Evolutionary conservation across 2,113 vertebrate species (phyloP), one percentile per base, ranked within the genome.

Genomic region (Engystomops pustulosus): DNA sequence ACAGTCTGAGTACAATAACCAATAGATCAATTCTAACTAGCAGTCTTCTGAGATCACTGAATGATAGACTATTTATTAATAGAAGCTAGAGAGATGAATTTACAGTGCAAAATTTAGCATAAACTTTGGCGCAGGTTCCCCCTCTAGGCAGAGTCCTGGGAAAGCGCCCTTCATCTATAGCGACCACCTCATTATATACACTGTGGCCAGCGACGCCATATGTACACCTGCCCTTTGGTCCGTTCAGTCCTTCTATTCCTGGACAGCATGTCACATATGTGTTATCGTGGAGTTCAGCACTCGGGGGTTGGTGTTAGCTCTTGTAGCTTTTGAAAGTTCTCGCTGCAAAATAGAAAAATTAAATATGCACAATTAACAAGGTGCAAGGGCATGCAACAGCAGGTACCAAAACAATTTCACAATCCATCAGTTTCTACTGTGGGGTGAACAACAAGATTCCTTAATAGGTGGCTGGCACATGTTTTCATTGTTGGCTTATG

Each of bases 301-400:
- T 1, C 44, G 80, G 34, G 91, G 85, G 45, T 80, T 17, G 3
- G 41, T 70, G 0, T 94, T 91, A 92, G 86, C 91, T 80, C 45
- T 92, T 87, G 94, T 94, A 85, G 91, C 92, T 90, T 93, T 93
- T 89, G 93, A 94, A 85, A 95, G 91, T 88, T 91, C 92, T 74
- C 83, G 93, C 93, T 94, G 93, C 84, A 87, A 88, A 76, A 79
- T 83, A 70, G 79, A 85, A 70, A n/a, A 17, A 11, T 70, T 25
- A 27, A 32, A 60, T 14, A 76, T 3, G 10, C 2, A 30, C 4
- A 30, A 79, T 60, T 60, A n/a, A 0, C 17, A 18, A 65, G 60
- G 5, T 5, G 30, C 4, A 23, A 10, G 30, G 15, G 27, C 14
- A 34, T 34, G 60, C 60, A 65, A 34, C 30, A 6, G 14, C 27